Percentiles rank a stretch among this genome's conserved stretches.
phyloP scores from a whole-genome alignment of 2,888 invertebrate genomes.

The Germaria angustata region DNA sequence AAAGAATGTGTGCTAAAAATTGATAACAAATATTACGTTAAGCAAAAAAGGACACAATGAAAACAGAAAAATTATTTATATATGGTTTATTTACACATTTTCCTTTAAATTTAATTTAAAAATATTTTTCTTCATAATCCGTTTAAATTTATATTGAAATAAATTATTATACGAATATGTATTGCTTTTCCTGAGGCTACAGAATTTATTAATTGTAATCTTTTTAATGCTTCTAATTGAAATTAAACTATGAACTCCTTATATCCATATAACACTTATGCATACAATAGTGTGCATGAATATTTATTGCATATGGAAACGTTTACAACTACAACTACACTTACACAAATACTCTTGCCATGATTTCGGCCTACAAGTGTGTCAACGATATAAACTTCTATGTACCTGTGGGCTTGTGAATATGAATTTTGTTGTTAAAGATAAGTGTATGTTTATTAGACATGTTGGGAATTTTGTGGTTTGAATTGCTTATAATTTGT shows the following conservation, averaged over 20 bases:
- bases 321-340: no score
- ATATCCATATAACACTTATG: no score
- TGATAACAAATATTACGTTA: not conserved
- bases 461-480: not conserved
- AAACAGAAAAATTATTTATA: not conserved
- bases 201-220: not conserved
- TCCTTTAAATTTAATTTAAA: not conserved
- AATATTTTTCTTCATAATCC: no score
- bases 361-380: no score
- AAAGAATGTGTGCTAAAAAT: slow-evolving; percentile 10
- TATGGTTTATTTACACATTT: not conserved
- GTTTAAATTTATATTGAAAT: no score
- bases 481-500: not conserved
- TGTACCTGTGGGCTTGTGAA: not conserved
- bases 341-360: no score
- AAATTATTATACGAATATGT: no score
- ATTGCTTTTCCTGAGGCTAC: not conserved
- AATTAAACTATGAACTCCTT: not conserved
- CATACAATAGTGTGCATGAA: no score
- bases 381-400: no score
- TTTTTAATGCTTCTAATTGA: not conserved
- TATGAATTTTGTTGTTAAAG: not conserved
- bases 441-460: not conserved
- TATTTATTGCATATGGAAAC: no score
- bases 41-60: not conserved